Base-by-base conservation (phyloP, 2,797 vertebrate species). In the Helicolenus hilgendorfi region DNA sequence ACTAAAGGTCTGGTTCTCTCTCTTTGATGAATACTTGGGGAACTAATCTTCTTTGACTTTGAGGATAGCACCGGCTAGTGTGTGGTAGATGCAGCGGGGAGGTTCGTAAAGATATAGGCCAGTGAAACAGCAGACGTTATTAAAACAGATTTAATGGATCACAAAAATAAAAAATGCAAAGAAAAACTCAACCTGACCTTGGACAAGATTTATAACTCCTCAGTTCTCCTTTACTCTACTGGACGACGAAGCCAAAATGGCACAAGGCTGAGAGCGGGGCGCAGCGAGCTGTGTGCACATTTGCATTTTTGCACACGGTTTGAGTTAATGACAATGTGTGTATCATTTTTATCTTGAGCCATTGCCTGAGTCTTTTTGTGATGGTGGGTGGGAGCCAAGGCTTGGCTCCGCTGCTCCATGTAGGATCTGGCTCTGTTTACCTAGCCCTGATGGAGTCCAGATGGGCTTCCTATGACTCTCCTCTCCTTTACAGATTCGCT, bases 351-450 rank as follows among this genome's bases (percentile, higher is more conserved):
- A 87, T 93, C 83, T 93, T 93, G 89, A 96, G 90, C 73, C 83
- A 81, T 81, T 95, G 90, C 92, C 92, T 35, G 78, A 91, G 78
- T 92, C 89, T 88, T 93, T 94, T 94, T 91, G 91, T 93, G 96
- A 96, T 87, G 70, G 90, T 92, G 89, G 90, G 80, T 92, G 86
- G 88, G 86, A 91, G 92, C 91, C 88, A 90, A 94, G 79, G 83
- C 72, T 89, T 94, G 94, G 92, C 92, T 95, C 80, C 78, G 76
- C 59, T 82, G 76, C 92, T 92, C 87, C 84, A 75, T 95, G 92
- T 94, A 91, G 88, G 86, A 96, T 96, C 92, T 97, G 95, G 93
- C 94, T 93, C 84, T 90, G 91, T 96, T 96, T 96, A 95, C 83
- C 90, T 71, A 94, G 82, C 72, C 55, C 90, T 97, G 95, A 97